These are phyloP conservation scores for Tetheella fluctuosa DNA, from an alignment of 2,888 invertebrate genomes.

Conservation along the genomic window DNA sequence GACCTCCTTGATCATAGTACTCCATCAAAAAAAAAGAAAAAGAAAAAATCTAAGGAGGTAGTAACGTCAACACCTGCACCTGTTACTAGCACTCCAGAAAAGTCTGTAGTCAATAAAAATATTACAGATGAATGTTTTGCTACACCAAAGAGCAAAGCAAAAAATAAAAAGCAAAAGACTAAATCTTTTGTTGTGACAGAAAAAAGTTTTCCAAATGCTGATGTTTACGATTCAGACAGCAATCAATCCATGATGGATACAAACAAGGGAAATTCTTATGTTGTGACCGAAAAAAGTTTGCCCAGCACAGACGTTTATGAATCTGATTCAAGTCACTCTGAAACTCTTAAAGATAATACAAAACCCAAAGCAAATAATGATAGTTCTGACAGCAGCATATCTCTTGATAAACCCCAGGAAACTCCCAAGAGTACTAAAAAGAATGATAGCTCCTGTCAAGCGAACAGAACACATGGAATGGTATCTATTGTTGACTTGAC, in stretches of 20 bases:
- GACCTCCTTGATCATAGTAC: slow-evolving; percentile 67
- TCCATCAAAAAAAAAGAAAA: slow-evolving; percentile 72
- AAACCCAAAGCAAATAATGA: slow-evolving; percentile 34
- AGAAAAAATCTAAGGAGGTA: slow-evolving; percentile 67
- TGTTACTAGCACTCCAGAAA: slow-evolving; percentile 28
- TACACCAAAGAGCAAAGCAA: slow-evolving; percentile 78
- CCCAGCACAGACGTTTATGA: slow-evolving; percentile 81
- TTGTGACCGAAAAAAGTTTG: slow-evolving; percentile 68
- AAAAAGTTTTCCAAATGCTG: slow-evolving; percentile 70
- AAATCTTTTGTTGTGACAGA: slow-evolving; percentile 67
- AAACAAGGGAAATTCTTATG: slow-evolving; percentile 57
- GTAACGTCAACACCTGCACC: slow-evolving; percentile 58
- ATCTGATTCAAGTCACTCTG: slow-evolving; percentile 79
- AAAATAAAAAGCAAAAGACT: slow-evolving; percentile 69
- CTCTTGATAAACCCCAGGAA: slow-evolving; percentile 31
- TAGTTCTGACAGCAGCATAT: slow-evolving; percentile 44
- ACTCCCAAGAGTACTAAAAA: slow-evolving; percentile 28
- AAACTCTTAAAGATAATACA: slow-evolving; percentile 43
- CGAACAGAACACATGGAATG: slow-evolving; percentile 25
- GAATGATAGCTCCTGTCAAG: slow-evolving; percentile 28
- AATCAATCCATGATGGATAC: slow-evolving; percentile 63
- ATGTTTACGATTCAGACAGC: slow-evolving; percentile 85
- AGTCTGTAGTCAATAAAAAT: slow-evolving; percentile 31
- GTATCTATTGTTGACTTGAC: slow-evolving; percentile 63
- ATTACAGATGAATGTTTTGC: slow-evolving; percentile 67